phyloP scores from a whole-genome alignment of 2,113 vertebrate species.

The Brachypodius melanocephalos region DNA sequence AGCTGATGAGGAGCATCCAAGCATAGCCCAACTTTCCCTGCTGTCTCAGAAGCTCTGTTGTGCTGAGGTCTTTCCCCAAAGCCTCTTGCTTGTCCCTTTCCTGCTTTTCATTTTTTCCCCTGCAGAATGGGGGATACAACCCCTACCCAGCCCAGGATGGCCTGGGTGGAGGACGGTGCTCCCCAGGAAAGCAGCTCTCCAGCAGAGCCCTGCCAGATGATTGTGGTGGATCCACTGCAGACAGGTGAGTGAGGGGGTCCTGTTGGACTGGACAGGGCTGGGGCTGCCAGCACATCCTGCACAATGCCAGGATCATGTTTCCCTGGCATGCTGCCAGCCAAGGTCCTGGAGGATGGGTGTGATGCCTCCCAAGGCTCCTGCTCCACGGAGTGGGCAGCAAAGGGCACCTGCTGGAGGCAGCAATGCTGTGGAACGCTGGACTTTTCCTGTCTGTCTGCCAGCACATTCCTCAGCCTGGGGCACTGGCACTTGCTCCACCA shows the following conservation, averaged over 20 bases:
- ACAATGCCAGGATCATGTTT: background rate
- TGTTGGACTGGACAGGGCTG: background rate
- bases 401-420: background rate
- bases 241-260: background rate
- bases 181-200: background rate
- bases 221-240: background rate
- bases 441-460: background rate
- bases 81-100: background rate
- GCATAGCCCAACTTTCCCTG: background rate
- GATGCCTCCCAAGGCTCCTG: background rate
- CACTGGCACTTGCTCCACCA: background rate
- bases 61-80: background rate
- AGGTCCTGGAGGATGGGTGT: background rate
- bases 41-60: too few relatives aligned
- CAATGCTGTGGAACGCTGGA: accelerated
- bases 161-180: background rate
- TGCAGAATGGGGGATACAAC: background rate
- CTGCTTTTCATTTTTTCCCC: too few relatives aligned
- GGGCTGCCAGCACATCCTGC: background rate
- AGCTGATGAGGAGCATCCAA: background rate
- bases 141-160: background rate
- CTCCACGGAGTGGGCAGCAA: background rate
- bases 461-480: background rate
- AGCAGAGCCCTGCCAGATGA: background rate
- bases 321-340: accelerated